Base-by-base conservation (phyloP, 2,797 vertebrate species). In the Kryptopterus vitreolus region DNA sequence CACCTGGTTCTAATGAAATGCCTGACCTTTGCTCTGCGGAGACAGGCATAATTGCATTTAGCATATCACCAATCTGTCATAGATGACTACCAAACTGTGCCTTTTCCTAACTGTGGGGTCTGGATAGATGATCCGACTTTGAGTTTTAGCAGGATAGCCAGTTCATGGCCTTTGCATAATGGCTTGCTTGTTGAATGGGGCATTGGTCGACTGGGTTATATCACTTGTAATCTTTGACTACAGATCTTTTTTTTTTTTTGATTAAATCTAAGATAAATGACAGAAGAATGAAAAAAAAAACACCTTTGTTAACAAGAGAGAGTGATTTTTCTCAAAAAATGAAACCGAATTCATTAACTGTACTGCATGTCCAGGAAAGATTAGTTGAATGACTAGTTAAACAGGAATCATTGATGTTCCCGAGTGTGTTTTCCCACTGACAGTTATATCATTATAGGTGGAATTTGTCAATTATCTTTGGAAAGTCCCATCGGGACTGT, bases 1-100 rank as follows among this genome's bases (percentile, higher is more conserved):
- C 81, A 80, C 71, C 82, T 84, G 84, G 80, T 86, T 87, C 65
- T 81, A 87, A 85, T 87, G 81, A 84, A 79, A 74, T 70, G 29
- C 68, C 46, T 86, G 79, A 85, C 79, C 81, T 85, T 59, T 79
- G 82, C 71, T 85, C 78, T 73, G 62, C 76, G 68, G 72, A 53
- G 70, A 70, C 58, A 82, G 63, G 18, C 61, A 43, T 82, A 83
- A 86, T 83, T 82, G 38, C 82, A 69, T 82, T 85, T 75, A 65
- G 70, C 65, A 31, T 70, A 81, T 84, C 83, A 79, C 63, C 80
- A 76, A 75, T 86, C 79, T 77, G 77, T 75, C 62, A 38, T 24
- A 70, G 59, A 59, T 20, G 75, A 82, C 80, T 86, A 81, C 83
- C 75, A 77, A 71, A 61, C 22, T 65, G 71, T 78, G 77, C 75